Base-by-base conservation (phyloP, 2,888 invertebrate species). In the Xiphydria camelus region DNA sequence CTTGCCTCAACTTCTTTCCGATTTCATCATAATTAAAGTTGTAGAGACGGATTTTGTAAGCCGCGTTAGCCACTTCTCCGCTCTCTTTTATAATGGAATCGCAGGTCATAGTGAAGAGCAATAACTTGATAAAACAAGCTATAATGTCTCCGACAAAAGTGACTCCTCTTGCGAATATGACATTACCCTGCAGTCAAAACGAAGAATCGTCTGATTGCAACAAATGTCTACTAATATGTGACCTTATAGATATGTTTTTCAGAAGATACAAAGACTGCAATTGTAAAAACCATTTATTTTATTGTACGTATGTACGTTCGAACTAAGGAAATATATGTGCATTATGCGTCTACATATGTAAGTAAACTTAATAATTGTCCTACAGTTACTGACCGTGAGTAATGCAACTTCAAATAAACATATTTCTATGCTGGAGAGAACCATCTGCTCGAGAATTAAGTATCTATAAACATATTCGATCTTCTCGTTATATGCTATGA, bases 91-190 rank as follows among this genome's bases (percentile, higher is more conserved):
- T 47, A 18, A 60, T 15, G 2, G 51, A 53, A 25, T 57, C 21
- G 18, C 57, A 59, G 14, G 50, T 59, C 9, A 43, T 47, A 3
- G 60, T 49, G 21, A 60, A 53, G 22, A 53, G 31, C 12, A 54
- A 23, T 3, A 56, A 7, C 32, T 56, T 56, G n/a, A 26, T n/a
- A 3, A 51, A 21, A 6, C 45, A 49, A 7, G 51, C 53, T 4
- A 26, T 7, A 4, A 45, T 18, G 15, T 49, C 48, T 2, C 38
- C 41, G 4, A 51, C 5, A 21, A 54, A 51, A 10, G 45, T 55
- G 1, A 38, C 5, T 10, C 48, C 41, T 31, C 41, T 49, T 12
- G 19, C 22, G 4, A 36, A 12, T 10, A 15, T 35, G 17, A 9
- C n/a, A 21, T 6, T n/a, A 9, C 17, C 35, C 42, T 42, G n/a